A percentile compares a stretch with the other conserved stretches of the same genome.
Conservation (phyloP, 2,113 vertebrate genomes). For the Monarcha castaneiventris region DNA sequence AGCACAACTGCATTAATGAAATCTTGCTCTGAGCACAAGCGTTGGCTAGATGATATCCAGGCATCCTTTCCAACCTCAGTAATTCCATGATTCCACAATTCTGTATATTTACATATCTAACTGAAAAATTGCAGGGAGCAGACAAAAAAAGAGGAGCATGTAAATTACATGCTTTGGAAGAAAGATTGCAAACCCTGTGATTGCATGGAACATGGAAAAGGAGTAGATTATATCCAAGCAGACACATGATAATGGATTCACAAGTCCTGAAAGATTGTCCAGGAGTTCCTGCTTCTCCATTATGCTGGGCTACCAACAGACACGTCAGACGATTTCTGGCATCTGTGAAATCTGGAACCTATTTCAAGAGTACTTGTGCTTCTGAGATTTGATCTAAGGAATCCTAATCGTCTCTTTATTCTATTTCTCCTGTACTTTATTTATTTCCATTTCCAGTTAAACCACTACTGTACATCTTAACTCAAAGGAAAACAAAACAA, state of each 20-base stretch:
- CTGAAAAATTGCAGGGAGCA: neutral
- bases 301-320: neutral
- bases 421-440: neutral
- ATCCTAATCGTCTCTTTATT: neutral
- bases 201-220: neutral
- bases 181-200: neutral
- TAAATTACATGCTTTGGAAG: neutral
- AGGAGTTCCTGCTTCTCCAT: neutral
- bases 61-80: neutral
- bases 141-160: neutral
- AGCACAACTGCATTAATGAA: neutral
- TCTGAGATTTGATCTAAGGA: neutral
- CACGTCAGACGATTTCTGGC: accelerated
- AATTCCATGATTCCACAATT: neutral
- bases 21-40: neutral
- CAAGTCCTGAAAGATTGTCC: neutral
- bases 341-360: neutral
- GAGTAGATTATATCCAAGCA: neutral
- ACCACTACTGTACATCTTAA: neutral
- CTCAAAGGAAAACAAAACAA: neutral
- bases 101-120: neutral
- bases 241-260: neutral
- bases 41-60: neutral
- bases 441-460: neutral
- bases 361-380: neutral